phyloP scores from a whole-genome alignment of 2,113 vertebrate species.

The Ceratotherium simum region DNA sequence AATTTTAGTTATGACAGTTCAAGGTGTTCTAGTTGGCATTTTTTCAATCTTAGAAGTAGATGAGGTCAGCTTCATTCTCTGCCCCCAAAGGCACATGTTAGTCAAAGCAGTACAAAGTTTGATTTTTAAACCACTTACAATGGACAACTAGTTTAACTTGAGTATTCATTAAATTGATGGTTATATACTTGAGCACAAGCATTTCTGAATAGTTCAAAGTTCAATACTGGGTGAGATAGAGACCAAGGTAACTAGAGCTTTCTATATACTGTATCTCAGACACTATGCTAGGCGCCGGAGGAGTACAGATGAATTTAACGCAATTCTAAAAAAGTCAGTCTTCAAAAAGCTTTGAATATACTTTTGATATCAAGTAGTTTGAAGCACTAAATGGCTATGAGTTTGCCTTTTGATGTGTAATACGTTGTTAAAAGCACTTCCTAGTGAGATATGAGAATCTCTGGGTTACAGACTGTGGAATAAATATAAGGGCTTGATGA shows the following conservation, averaged over 20 bases:
- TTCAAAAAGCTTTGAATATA: background rate
- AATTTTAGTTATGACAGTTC: constrained; percentile 47
- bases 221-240: background rate
- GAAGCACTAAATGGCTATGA: background rate
- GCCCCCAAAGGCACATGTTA: background rate
- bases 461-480: background rate
- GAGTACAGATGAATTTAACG: background rate
- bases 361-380: constrained; percentile 25
- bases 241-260: background rate
- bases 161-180: constrained; percentile 13
- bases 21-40: constrained; percentile 33
- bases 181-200: background rate
- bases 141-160: background rate
- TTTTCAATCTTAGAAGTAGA: constrained; percentile 55
- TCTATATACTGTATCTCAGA: background rate
- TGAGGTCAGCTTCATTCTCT: constrained; percentile 2
- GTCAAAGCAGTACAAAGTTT: constrained; percentile 35
- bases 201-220: constrained; percentile 23
- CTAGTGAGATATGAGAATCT: background rate
- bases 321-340: background rate
- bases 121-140: constrained; percentile 15
- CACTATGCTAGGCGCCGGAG: background rate
- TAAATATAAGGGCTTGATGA: background rate
- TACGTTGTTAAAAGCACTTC: background rate
- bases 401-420: background rate